Evolutionary conservation across 2,888 invertebrate genomes (phyloP).

Genomic region (Caenorhabditis imperialis): DNA sequence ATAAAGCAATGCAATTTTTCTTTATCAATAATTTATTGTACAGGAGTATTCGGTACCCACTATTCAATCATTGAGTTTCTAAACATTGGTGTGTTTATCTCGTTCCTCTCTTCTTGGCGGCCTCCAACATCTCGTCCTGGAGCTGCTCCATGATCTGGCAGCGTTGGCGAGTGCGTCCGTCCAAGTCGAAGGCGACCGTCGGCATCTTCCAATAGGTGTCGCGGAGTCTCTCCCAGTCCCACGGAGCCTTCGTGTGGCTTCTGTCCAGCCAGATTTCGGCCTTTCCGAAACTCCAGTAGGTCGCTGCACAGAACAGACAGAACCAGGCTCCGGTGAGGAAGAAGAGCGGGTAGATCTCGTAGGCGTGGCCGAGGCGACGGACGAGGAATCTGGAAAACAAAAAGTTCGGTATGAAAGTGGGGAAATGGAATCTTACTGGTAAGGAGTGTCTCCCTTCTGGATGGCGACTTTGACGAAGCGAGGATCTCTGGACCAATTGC

Average conservation of each 20-base stretch:
- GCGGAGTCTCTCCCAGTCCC: constrained; percentile 73
- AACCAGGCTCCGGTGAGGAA: constrained; percentile 65
- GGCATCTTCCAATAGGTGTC: constrained; percentile 69
- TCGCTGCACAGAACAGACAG: constrained; percentile 62
- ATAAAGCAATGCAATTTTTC: background rate
- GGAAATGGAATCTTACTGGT: constrained; percentile 24
- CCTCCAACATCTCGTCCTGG: constrained; percentile 75
- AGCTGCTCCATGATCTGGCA: constrained; percentile 71
- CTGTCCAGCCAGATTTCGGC: constrained; percentile 74
- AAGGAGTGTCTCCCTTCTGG: constrained; percentile 64
- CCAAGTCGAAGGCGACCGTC: constrained; percentile 65
- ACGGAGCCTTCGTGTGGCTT: constrained; percentile 67
- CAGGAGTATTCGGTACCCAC: background rate
- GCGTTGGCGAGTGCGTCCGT: constrained; percentile 68
- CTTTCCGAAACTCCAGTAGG: constrained; percentile 68
- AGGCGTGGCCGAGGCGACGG: constrained; percentile 70
- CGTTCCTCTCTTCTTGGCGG: constrained; percentile 72
- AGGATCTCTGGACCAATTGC: constrained; percentile 61
- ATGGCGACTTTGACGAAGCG: constrained; percentile 51
- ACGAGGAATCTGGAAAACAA: constrained; percentile 65
- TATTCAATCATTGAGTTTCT: background rate
- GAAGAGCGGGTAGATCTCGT: constrained; percentile 74
- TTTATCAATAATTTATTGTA: no score
- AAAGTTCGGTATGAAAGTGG: background rate
- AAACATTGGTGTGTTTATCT: constrained; percentile 21